A percentile compares a stretch with the other conserved stretches of the same genome.
These are phyloP conservation scores for Tinamus major DNA, from an alignment of 2,797 vertebrate species.

Conservation along the genomic window DNA sequence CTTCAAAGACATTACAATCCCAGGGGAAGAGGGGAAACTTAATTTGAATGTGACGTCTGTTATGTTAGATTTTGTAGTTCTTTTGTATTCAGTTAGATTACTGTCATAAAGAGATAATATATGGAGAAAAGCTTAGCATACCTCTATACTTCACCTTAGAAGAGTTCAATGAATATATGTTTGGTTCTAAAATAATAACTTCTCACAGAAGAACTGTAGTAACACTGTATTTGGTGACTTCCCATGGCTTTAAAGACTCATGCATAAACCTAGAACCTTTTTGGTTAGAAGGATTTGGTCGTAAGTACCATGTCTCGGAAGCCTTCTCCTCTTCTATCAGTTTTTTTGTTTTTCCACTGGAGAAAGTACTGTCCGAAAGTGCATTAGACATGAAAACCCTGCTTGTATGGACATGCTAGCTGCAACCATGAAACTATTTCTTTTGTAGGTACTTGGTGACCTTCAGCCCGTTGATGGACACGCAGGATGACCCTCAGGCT, in stretches of 20 bases:
- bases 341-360: not conserved
- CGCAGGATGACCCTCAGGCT: constrained; percentile 96
- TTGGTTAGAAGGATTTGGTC: not conserved
- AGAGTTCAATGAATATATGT: not conserved
- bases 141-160: not conserved
- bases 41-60: not conserved
- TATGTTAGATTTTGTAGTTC: not conserved
- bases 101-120: too few relatives aligned
- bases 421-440: not conserved
- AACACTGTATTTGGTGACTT: not conserved
- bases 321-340: not conserved
- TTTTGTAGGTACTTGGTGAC: constrained; percentile 91
- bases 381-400: not conserved
- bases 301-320: not conserved
- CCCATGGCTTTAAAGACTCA: not conserved
- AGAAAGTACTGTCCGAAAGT: not conserved
- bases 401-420: not conserved
- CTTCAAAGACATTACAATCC: not conserved
- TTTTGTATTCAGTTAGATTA: not conserved
- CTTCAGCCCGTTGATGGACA: constrained; percentile 97
- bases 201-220: not conserved
- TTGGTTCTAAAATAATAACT: accelerated
- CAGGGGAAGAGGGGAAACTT: too few relatives aligned
- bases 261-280: not conserved
- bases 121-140: not conserved